Conservation (phyloP, 2,888 invertebrate genomes). For the Uropetala carovei region DNA sequence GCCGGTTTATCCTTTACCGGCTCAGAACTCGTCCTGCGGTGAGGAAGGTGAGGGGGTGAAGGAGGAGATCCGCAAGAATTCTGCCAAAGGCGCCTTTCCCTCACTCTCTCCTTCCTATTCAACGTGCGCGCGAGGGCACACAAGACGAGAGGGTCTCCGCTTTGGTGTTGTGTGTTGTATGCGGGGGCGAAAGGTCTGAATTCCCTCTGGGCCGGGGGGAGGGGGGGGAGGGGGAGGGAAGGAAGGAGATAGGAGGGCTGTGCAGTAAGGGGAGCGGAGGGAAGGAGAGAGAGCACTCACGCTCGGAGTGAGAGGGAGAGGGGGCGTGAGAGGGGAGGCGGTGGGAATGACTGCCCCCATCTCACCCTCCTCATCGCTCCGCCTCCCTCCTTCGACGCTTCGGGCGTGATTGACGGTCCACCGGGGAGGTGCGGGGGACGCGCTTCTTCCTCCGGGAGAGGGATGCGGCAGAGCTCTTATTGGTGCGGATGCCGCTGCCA, state of each 20-base stretch:
- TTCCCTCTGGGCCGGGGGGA: neutral
- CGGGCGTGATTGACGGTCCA: constrained; percentile 60
- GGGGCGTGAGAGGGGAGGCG: constrained; percentile 72
- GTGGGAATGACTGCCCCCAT: constrained; percentile 51
- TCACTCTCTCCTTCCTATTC: no score
- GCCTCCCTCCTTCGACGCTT: no score
- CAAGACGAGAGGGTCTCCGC: constrained; percentile 70
- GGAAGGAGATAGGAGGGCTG: no score
- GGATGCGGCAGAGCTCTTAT: neutral
- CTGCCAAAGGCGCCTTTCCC: no score
- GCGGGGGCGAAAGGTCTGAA: constrained; percentile 69
- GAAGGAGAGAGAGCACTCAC: constrained; percentile 72
- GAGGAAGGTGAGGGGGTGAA: no score
- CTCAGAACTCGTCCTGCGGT: no score
- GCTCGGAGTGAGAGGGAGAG: constrained; percentile 73
- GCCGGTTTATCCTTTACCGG: no score
- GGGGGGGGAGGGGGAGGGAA: neutral
- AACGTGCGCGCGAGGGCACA: constrained; percentile 30
- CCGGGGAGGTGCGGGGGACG: constrained; percentile 65
- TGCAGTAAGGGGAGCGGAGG: constrained; percentile 68
- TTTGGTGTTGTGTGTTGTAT: constrained; percentile 72
- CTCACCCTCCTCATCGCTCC: no score
- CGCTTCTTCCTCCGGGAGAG: neutral
- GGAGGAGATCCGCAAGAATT: no score
- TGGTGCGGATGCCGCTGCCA: neutral